Evolutionary conservation across 2,888 invertebrate genomes (phyloP), one percentile per base, ranked within the genome.

Genomic region (Amitus sp.): DNA sequence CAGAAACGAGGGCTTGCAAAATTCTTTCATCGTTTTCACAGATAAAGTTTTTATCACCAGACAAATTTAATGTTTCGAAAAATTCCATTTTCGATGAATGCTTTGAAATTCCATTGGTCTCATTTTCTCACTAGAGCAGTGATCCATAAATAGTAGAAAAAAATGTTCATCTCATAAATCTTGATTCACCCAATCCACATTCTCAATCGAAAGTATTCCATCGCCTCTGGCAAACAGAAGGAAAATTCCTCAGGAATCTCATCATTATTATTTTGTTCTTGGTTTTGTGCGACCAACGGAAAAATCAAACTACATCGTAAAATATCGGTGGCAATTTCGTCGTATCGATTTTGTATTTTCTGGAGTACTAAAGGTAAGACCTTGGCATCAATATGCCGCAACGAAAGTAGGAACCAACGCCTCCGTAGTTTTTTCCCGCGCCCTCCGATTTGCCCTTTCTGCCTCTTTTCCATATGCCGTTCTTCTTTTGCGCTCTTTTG

Each of bases 321-420:
- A 30, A 9, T 9, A 3, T n/a, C 67, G 65, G 58, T 60, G 68
- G 69, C 74, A 73, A 75, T 77, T 77, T 76, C 69, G 72, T 78
- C 71, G 71, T 77, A 79, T 78, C 76, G 78, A 77, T 78, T 75
- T 72, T 70, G 70, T 70, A 75, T 80, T 76, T 78, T 76, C 80
- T 73, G 55, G 73, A 76, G 69, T 75, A 68, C 77, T 76, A 74
- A 77, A 74, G 73, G 72, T 67, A 73, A 69, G 77, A 78, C 78
- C 78, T 78, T 78, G 78, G 78, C 78, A 78, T 76, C 74, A 73
- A 72, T 64, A 67, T 23, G 12, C 18, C 43, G 71, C 48, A 67
- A 68, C 51, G 71, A 71, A 54, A 69, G 72, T 57, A 71, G 69
- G 54, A 67, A 71, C 49, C 66, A 23, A 43, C 20, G n/a, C 12